These are phyloP conservation scores for Eutrigla gurnardus DNA, from an alignment of 2,797 vertebrate genomes.

Conservation along the genomic window DNA sequence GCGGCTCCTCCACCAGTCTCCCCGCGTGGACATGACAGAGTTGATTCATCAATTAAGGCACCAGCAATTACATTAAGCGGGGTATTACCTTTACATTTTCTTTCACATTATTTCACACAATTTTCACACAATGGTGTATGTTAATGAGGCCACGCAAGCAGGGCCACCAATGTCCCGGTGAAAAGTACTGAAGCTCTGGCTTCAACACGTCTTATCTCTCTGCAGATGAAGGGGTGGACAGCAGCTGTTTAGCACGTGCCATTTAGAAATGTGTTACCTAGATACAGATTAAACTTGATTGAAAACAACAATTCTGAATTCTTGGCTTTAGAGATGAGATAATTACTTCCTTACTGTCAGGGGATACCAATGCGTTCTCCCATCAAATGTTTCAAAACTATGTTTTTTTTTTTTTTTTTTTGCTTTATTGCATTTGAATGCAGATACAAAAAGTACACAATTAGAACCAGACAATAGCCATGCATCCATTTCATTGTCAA, in stretches of 20 bases:
- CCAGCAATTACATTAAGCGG: conserved; percentile 64
- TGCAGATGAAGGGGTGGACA: conserved; percentile 19
- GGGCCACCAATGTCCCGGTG: conserved; percentile 19
- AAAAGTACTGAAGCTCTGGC: conserved; percentile 22
- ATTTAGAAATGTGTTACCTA: conserved; percentile 16
- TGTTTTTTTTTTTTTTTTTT: background rate
- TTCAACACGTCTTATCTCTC: background rate
- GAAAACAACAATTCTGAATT: conserved; percentile 10
- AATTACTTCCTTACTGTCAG: background rate
- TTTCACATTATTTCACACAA: conserved; percentile 73
- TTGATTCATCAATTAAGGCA: conserved; percentile 74
- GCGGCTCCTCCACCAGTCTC: conserved; percentile 62
- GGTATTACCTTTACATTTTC: conserved; percentile 70
- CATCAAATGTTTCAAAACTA: background rate
- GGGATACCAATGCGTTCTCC: background rate
- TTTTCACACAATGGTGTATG: conserved; percentile 67
- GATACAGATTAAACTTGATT: conserved; percentile 13
- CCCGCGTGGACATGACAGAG: conserved; percentile 73
- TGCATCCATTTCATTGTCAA: too few relatives aligned
- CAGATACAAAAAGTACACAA: background rate
- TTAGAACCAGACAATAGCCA: too few relatives aligned
- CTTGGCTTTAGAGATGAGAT: conserved; percentile 2
- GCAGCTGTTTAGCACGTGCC: conserved; percentile 23
- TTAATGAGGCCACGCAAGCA: conserved; percentile 50
- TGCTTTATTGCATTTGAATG: background rate